Conservation (phyloP, 2,888 invertebrate species). For the Subacronicta megacephala region DNA sequence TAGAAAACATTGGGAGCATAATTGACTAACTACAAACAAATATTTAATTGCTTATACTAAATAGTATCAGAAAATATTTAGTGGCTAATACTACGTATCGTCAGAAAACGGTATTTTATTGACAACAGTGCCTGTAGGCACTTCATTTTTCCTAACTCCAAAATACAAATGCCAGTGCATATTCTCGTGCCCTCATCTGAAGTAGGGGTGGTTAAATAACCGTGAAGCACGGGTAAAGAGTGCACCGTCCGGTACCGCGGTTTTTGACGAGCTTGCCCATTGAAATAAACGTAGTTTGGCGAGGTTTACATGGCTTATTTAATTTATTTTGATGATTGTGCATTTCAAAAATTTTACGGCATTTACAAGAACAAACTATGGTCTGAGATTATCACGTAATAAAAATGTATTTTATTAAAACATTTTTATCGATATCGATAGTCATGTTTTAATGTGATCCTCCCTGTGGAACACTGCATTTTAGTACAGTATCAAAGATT, state of each 20-base stretch:
- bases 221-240: conserved; percentile 54
- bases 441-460: too few species aligned
- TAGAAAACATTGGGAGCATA: too few species aligned
- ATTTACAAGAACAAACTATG: background rate
- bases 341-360: background rate
- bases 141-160: conserved; percentile 32
- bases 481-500: too few species aligned
- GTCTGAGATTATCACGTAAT: too few species aligned
- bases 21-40: too few species aligned
- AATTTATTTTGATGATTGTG: conserved; percentile 5
- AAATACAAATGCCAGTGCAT: conserved; percentile 49
- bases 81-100: too few species aligned
- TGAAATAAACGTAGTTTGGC: conserved; percentile 28
- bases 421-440: too few species aligned
- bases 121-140: conserved; percentile 21
- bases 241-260: conserved; percentile 43
- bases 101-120: too few species aligned
- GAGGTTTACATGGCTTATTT: conserved; percentile 28
- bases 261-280: conserved; percentile 43
- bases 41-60: too few species aligned
- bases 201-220: conserved; percentile 53
- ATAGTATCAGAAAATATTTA: too few species aligned
- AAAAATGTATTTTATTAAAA: too few species aligned
- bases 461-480: too few species aligned
- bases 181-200: conserved; percentile 34